phyloP scores from a whole-genome alignment of 2,888 invertebrate species.

The Cistogaster globosa region DNA sequence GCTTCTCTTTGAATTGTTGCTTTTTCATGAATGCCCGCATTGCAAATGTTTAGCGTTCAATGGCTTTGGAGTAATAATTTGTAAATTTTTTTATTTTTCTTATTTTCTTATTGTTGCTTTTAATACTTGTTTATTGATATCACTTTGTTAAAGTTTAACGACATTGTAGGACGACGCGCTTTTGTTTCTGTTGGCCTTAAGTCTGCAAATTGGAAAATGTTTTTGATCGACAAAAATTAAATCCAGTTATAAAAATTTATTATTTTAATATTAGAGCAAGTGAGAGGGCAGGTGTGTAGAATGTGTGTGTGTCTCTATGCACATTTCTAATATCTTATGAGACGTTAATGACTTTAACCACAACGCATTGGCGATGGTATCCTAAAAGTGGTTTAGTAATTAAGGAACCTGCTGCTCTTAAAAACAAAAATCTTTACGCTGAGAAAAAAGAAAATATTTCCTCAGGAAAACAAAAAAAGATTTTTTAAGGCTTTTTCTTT shows the following conservation, averaged over 20 bases:
- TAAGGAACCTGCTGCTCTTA: slow-evolving; percentile 18
- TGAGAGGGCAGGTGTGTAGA: slow-evolving; percentile 5
- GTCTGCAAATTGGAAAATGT: slow-evolving; percentile 29
- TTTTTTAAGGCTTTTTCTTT: too few relatives aligned
- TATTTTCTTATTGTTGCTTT: slow-evolving; percentile 7
- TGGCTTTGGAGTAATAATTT: slow-evolving; percentile 63
- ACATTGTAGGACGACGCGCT: slow-evolving; percentile 74
- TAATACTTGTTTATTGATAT: slow-evolving; percentile 48
- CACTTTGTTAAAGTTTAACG: slow-evolving; percentile 77
- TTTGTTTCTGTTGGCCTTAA: slow-evolving; percentile 50
- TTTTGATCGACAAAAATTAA: slow-evolving; percentile 26
- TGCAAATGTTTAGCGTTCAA: slow-evolving; percentile 61
- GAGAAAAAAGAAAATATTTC: slow-evolving; percentile 4
- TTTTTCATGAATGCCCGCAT: not conserved
- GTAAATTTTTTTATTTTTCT: slow-evolving; percentile 44
- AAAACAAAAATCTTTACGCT: slow-evolving; percentile 15
- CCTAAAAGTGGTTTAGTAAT: slow-evolving; percentile 38
- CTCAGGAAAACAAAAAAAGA: too few relatives aligned
- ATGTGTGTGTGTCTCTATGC: not conserved
- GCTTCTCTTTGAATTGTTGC: not conserved
- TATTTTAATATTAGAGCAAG: slow-evolving; percentile 50
- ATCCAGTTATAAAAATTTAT: slow-evolving; percentile 74
- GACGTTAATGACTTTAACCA: slow-evolving; percentile 59
- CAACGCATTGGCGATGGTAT: slow-evolving; percentile 48
- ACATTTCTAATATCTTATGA: slow-evolving; percentile 17